Evolutionary conservation across 2,888 invertebrate species (phyloP), one percentile per base, ranked within the genome.

Genomic region (Leptothorax acervorum): DNA sequence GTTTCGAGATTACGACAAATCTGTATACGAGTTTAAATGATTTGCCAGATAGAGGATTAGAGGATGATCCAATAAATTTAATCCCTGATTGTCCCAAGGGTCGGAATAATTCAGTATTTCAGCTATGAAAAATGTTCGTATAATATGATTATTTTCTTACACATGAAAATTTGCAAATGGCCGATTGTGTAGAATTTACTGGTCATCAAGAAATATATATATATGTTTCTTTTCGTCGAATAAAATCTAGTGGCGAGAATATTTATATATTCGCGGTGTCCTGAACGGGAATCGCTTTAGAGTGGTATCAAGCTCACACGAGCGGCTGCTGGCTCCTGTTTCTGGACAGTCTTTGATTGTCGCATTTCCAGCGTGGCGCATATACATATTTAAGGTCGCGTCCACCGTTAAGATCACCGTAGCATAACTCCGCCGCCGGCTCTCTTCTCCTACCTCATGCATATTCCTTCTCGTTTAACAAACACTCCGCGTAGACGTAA

Each of bases 381-480:
- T 89, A 90, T 92, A 90, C 91, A 91, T 90, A 92, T 93, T 92
- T 91, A 92, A 93, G 91, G 86, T 89, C 89, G 88, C 87, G 89
- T 86, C 87, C 88, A 90, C 92, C 91, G 92, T 94, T 93, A 94
- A 94, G 93, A 93, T 93, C 93, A 93, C 83, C 92, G 91, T 92
- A 93, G 92, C 93, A 92, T 92, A 93, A 93, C 92, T 94, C 91
- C 84, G 81, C 83, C 68, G 87, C 85, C 87, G 85, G 88, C 83
- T 86, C 83, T 76, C 86, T 31, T 89, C 85, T 90, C 39, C 73
- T 71, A 57, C 9, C 94, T 94, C 94, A 94, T 94, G 93, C 94
- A 94, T 94, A 94, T 94, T 94, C 94, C 93, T 90, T 81, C 82
- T 87, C 90, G 91, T 90, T 91, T 91, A 92, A 92, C 91, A 86